These are phyloP conservation scores for Odontamblyopus lacepedii DNA, from an alignment of 2,797 vertebrate species.

Conservation along the genomic window DNA sequence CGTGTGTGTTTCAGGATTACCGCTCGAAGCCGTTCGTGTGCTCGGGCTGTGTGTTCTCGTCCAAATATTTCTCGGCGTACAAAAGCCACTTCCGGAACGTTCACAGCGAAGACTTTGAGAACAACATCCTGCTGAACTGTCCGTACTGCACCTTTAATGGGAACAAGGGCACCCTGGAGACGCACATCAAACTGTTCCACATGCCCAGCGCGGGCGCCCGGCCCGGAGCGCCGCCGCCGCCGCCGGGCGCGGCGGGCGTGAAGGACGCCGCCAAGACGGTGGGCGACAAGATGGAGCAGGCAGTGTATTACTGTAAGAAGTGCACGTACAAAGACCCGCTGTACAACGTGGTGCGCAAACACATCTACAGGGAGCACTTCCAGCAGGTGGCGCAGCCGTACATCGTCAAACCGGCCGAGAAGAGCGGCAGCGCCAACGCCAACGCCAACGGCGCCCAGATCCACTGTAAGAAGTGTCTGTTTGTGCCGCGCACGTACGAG, in stretches of 20 bases:
- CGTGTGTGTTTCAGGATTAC: conserved; percentile 85
- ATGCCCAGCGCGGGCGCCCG: conserved; percentile 88
- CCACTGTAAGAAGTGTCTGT: conserved; percentile 98
- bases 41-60: conserved; percentile 96
- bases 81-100: conserved; percentile 99
- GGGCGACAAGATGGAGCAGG: conserved; percentile 94
- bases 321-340: conserved; percentile 99
- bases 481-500: conserved; percentile 96
- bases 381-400: conserved; percentile 97
- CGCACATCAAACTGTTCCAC: conserved; percentile 98
- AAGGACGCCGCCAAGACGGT: conserved; percentile 88
- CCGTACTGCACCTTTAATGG: conserved; percentile 99
- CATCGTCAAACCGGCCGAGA: conserved; percentile 91
- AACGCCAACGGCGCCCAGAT: conserved; percentile 81
- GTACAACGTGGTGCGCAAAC: conserved; percentile 98
- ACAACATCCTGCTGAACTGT: conserved; percentile 97
- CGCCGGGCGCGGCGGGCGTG: conserved; percentile 79
- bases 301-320: conserved; percentile 99
- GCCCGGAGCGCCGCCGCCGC: conserved; percentile 51
- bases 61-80: conserved; percentile 99
- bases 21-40: conserved; percentile 99
- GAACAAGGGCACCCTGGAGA: conserved; percentile 99
- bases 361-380: conserved; percentile 99
- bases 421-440: conserved; percentile 66
- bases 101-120: conserved; percentile 99